phyloP scores from a whole-genome alignment of 2,797 vertebrate genomes.

The Gastrophryne carolinensis region DNA sequence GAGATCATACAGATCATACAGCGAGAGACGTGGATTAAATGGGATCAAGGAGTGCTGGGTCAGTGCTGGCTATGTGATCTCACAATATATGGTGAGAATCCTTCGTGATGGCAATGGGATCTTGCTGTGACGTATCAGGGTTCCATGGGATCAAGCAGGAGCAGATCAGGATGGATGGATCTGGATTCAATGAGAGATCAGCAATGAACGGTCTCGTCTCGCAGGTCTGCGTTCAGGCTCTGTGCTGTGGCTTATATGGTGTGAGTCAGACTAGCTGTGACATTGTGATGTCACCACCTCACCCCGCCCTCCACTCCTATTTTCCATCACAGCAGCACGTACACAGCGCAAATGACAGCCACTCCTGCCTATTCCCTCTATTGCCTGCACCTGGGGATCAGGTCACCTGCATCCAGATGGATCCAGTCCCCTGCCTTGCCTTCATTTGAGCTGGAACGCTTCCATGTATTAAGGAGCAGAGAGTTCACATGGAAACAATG shows the following conservation, averaged over 20 bases:
- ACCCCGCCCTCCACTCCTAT: constrained; percentile 13
- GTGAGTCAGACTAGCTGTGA: background rate
- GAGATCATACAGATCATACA: too few relatives aligned
- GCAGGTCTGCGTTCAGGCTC: background rate
- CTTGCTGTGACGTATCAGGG: background rate
- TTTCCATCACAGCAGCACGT: constrained; percentile 26
- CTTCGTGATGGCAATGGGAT: background rate
- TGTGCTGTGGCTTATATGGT: constrained; percentile 3
- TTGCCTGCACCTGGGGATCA: background rate
- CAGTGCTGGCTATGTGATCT: too few relatives aligned
- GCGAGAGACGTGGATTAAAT: too few relatives aligned
- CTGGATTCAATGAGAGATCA: background rate
- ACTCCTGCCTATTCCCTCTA: background rate
- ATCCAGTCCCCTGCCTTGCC: too few relatives aligned
- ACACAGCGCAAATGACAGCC: background rate
- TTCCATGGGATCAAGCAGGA: too few relatives aligned
- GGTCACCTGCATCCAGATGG: background rate
- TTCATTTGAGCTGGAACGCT: background rate
- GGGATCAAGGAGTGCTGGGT: too few relatives aligned
- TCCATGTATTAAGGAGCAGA: too few relatives aligned
- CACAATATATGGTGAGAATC: too few relatives aligned
- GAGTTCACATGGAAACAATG: too few relatives aligned
- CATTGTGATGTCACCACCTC: constrained; percentile 17
- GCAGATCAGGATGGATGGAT: background rate
- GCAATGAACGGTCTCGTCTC: background rate